Evolutionary conservation across 2,888 invertebrate genomes (phyloP).

Genomic region (Diarsia rubi): DNA sequence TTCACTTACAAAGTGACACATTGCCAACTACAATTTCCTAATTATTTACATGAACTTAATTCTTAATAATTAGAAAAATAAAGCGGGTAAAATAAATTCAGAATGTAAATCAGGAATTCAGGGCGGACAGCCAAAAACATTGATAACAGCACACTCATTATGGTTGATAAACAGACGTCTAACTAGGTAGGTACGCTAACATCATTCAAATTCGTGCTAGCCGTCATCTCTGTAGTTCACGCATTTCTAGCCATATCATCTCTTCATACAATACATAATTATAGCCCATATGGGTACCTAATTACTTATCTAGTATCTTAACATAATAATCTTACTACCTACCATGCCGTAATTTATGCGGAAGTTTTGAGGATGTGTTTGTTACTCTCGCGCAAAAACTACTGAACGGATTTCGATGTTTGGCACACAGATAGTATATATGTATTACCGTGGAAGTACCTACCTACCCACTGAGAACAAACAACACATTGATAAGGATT

Average conservation of each 20-base stretch:
- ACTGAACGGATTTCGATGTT: background rate
- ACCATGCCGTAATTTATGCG: background rate
- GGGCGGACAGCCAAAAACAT: background rate
- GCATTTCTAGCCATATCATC: background rate
- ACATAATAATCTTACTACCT: too few relatives aligned
- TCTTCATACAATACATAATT: background rate
- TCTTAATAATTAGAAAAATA: too few relatives aligned
- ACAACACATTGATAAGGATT: background rate
- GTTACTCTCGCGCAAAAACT: background rate
- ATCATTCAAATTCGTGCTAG: background rate
- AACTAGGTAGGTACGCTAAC: background rate
- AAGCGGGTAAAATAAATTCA: background rate
- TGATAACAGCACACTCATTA: background rate
- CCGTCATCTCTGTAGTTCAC: background rate
- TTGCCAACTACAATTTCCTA: background rate
- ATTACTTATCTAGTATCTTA: too few relatives aligned
- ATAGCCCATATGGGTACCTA: too few relatives aligned
- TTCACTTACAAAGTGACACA: constrained; percentile 48
- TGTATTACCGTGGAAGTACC: too few relatives aligned
- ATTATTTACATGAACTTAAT: constrained; percentile 7
- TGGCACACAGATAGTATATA: background rate
- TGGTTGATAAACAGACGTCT: background rate
- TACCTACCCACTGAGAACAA: too few relatives aligned
- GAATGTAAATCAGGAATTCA: background rate
- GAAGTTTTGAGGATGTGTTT: background rate